Conservation (phyloP, 2,888 invertebrate species). For the Pristionchus maxplancki region DNA sequence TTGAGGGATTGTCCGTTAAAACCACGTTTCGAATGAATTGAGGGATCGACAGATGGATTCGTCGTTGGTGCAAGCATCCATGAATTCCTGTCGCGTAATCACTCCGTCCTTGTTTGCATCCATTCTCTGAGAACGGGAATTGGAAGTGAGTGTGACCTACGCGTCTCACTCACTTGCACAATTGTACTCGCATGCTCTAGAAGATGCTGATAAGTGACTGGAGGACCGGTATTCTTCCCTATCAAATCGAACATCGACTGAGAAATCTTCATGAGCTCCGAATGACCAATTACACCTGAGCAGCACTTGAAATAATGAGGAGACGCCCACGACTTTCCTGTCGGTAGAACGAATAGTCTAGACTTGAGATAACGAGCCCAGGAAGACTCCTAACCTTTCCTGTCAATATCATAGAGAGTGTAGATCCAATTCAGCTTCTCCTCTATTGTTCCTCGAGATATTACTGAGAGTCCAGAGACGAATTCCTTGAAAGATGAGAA, state of each 20-base stretch:
- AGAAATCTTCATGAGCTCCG: constrained; percentile 36
- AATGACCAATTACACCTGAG: constrained; percentile 45
- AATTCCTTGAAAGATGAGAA: constrained; percentile 67
- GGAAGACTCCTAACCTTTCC: constrained; percentile 58
- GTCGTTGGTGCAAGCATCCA: constrained; percentile 83
- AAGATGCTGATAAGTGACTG: constrained; percentile 54
- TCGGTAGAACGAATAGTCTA: too few species aligned
- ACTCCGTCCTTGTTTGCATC: constrained; percentile 61
- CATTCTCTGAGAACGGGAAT: constrained; percentile 61
- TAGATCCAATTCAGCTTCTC: constrained; percentile 75
- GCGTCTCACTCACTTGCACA: constrained; percentile 54
- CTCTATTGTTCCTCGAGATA: constrained; percentile 68
- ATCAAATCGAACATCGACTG: constrained; percentile 50
- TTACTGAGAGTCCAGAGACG: constrained; percentile 71
- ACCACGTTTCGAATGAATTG: constrained; percentile 40
- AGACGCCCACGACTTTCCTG: not conserved
- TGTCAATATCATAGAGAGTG: constrained; percentile 70
- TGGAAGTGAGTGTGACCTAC: not conserved
- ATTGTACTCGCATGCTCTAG: constrained; percentile 56
- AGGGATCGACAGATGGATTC: constrained; percentile 39
- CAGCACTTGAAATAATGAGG: not conserved
- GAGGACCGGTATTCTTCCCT: constrained; percentile 43
- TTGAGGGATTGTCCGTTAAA: constrained; percentile 10
- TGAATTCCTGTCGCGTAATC: constrained; percentile 80
- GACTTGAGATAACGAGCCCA: not conserved